Evolutionary conservation across 2,888 invertebrate species (phyloP), one percentile per base, ranked within the genome.

Genomic region (Plebejus anna): DNA sequence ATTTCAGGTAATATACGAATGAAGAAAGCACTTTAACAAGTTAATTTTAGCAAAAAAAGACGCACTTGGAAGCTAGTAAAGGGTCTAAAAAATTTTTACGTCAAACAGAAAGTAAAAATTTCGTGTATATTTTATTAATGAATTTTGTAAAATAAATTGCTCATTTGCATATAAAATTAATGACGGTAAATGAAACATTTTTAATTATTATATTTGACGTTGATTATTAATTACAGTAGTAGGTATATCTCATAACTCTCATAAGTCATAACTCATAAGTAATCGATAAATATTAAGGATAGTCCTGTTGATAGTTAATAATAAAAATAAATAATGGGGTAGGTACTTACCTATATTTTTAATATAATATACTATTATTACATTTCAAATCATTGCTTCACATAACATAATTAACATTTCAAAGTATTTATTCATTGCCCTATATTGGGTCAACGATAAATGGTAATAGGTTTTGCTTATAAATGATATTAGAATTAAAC

Each of bases 401-500:
- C 11, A 4, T 55, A 55, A 55, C 55, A 2, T 55, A 47, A 61
- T 36, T 16, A 13, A 66, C 13, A 66, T 66, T 36, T 13, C 4
- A 47, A 47, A 47, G 47, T 47, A 66, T 66, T 66, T 66, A 13
- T 5, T 32, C 7, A 32, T 32, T 66, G 13, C 4, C 11, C 66
- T 55, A 16, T 55, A 55, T 55, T 16, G 55, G 66, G 32, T 2
- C 66, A 36, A 32, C 4, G 42, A 72, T 47, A 47, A 72, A 72
- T 47, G 47, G 11, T 47, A 47, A 47, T 47, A 72, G 47, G 28
- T 72, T 47, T 72, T 72, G 72, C 13, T 72, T 72, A 47, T 47
- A 72, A 47, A 42, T 72, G n/a, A 72, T n/a, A 47, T 47, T 72
- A 72, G n/a, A 42, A 72, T 47, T 42, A 42, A 38, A 72, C 28